phyloP scores from a whole-genome alignment of 2,797 vertebrate genomes.

The Streptopelia turtur region DNA sequence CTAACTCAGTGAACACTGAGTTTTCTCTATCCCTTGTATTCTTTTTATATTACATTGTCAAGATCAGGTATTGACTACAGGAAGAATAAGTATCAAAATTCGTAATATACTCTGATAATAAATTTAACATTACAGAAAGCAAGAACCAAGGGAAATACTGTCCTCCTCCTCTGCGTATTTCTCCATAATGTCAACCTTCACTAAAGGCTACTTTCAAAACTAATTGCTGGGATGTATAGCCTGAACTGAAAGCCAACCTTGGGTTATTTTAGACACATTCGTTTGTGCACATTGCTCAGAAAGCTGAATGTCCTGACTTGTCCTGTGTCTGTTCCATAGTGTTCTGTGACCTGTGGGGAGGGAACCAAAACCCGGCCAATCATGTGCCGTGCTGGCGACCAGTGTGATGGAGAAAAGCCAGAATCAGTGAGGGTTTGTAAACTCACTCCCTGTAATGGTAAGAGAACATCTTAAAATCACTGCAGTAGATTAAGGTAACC shows the following conservation, averaged over 20 bases:
- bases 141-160: neutral
- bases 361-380: conserved; percentile 87
- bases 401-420: conserved; percentile 88
- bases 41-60: neutral
- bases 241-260: neutral
- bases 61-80: neutral
- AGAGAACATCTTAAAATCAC: neutral
- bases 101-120: neutral
- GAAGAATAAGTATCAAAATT: neutral
- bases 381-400: conserved; percentile 87
- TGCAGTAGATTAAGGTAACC: fast-evolving
- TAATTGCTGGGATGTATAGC: neutral
- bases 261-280: fast-evolving
- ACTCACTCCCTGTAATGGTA: conserved; percentile 87
- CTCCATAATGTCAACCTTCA: neutral
- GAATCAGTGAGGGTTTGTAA: conserved; percentile 83
- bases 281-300: neutral
- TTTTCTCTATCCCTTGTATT: neutral
- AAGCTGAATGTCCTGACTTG: neutral
- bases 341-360: conserved; percentile 93
- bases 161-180: neutral
- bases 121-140: neutral
- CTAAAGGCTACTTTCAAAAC: neutral
- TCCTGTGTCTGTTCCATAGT: conserved; percentile 76
- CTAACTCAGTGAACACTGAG: fast-evolving